Base-by-base conservation (phyloP, 2,888 invertebrate genomes). In the Monoplex corrugatus region DNA sequence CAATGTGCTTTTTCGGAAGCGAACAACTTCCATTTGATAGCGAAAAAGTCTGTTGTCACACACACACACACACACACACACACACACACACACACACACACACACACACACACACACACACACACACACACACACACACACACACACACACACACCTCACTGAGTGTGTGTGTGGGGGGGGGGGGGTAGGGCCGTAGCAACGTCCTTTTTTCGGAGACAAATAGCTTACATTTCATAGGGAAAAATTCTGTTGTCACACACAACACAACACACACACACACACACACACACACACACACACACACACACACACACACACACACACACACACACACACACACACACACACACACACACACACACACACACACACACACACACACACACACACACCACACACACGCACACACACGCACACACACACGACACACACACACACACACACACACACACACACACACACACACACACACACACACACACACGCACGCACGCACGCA, bases 21-120 rank as follows among this genome's bases (percentile, higher is more conserved):
- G n/a, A n/a, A n/a, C n/a, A n/a, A n/a, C n/a, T n/a, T n/a, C n/a
- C n/a, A n/a, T n/a, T n/a, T n/a, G n/a, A n/a, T n/a, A n/a, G n/a
- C n/a, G n/a, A n/a, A n/a, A n/a, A n/a, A n/a, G n/a, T n/a, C n/a
- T n/a, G n/a, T n/a, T 1, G 2, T 50, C 38, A 38, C 82, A 43
- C 82, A 6, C 82, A 82, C 82, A 35, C 82, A 82, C 44, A 35
- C 82, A 82, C 82, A 35, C 44, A 82, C 82, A 43, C 82, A 82
- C 82, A 43, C 82, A 44, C 82, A 35, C 82, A 44, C 44, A 50
- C 50, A 83, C 83, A 50, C 83, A 80, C 80, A 43, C 80, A 80
- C 80, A 80, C 80, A 43, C 80, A 80, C 80, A 23, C 80, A 80
- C 80, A 23, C 80, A 80, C 43, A 23, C 43, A 43, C 43, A 80